These are phyloP conservation scores for Urophycis tenuis DNA, from an alignment of 2,797 vertebrate genomes.

Conservation along the genomic window DNA sequence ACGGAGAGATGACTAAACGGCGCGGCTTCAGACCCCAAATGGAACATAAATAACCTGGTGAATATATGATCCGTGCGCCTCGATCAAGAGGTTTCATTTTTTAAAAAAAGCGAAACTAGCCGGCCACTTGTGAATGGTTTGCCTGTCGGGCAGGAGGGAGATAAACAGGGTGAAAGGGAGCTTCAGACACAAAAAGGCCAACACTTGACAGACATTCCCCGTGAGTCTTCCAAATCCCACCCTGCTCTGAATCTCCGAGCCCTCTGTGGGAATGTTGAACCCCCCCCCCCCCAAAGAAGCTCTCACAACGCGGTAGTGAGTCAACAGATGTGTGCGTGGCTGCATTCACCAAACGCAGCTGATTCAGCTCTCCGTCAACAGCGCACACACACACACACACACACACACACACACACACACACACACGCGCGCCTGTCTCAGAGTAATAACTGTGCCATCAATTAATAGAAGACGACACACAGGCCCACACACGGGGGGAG, in stretches of 20 bases:
- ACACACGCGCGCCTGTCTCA: not conserved
- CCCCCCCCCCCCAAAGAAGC: not conserved
- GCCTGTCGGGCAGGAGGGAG: not conserved
- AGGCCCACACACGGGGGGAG: slow-evolving; percentile 25
- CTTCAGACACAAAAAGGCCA: not conserved
- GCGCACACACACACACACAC: not conserved
- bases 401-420: not conserved
- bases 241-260: not conserved
- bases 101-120: not conserved
- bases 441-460: slow-evolving; percentile 8
- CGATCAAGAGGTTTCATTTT: not conserved
- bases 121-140: not conserved
- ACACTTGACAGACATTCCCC: not conserved
- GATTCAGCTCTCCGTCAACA: not conserved
- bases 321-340: not conserved
- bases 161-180: not conserved
- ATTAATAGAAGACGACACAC: slow-evolving; percentile 24
- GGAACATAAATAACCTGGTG: not conserved
- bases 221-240: not conserved
- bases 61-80: not conserved
- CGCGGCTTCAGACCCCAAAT: not conserved
- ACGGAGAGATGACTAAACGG: not conserved
- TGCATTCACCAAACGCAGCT: not conserved
- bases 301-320: not conserved
- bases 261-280: not conserved